A percentile compares a stretch with the other conserved stretches of the same genome.
These are phyloP conservation scores for Pycnomerus fuliginosus DNA, from an alignment of 2,888 invertebrate species.

Conservation along the genomic window DNA sequence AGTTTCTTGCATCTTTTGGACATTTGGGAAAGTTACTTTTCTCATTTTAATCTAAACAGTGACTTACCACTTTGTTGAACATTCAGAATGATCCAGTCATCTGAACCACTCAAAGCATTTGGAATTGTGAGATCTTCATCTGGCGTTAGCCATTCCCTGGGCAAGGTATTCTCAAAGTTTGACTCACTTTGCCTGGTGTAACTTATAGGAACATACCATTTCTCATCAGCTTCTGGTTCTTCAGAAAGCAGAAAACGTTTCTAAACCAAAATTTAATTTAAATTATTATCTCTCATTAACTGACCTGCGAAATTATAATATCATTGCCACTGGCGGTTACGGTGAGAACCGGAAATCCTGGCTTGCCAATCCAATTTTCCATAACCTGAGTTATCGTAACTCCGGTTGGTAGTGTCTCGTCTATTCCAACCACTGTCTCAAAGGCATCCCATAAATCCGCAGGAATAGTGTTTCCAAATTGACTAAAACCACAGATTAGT, in stretches of 20 bases:
- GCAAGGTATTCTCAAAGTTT: conserved; percentile 48
- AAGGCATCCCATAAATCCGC: conserved; percentile 56
- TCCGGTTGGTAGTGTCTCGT: conserved; percentile 19
- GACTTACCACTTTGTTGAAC: conserved; percentile 28
- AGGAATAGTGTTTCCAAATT: conserved; percentile 53
- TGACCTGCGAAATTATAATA: conserved; percentile 36
- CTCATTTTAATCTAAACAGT: too few species aligned
- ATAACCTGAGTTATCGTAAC: conserved; percentile 50
- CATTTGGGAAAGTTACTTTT: too few species aligned
- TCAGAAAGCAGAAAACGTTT: conserved; percentile 25
- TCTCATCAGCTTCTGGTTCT: conserved; percentile 6
- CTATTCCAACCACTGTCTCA: conserved; percentile 10
- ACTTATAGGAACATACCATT: conserved; percentile 57
- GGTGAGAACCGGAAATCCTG: conserved; percentile 61
- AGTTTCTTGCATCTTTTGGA: too few species aligned
- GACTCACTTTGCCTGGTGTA: conserved; percentile 51
- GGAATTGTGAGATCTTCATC: conserved; percentile 6
- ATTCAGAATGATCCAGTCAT: conserved; percentile 32
- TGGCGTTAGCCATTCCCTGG: conserved; percentile 41
- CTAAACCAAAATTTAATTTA: conserved; percentile 16
- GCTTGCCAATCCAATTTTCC: conserved; percentile 62
- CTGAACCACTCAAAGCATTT: conserved; percentile 5
- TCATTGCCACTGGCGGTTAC: conserved; percentile 41
- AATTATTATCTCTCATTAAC: not conserved
- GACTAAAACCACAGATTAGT: conserved; percentile 36